phyloP scores from a whole-genome alignment of 1,140 invertebrate genomes.

The Hylaeus anthracinus region DNA sequence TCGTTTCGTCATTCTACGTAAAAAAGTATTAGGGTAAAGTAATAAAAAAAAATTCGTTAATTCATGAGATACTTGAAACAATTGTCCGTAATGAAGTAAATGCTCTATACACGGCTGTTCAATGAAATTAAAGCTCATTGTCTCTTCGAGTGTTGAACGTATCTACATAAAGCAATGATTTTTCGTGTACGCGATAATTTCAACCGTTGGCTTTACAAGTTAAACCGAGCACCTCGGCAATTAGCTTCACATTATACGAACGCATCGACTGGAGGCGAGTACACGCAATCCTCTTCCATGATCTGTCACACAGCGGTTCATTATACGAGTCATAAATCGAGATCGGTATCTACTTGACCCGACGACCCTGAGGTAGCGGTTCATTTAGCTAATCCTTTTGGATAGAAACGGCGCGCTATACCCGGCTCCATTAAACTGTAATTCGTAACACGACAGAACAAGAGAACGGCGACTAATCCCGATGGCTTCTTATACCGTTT shows the following conservation, averaged over 20 bases:
- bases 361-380: conserved; percentile 66
- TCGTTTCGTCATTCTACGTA: too few relatives aligned
- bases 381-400: conserved; percentile 43
- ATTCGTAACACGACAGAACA: conserved; percentile 47
- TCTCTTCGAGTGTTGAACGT: too few relatives aligned
- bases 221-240: background rate
- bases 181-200: too few relatives aligned
- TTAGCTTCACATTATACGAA: conserved; percentile 14
- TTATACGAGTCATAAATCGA: conserved; percentile 67
- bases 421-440: conserved; percentile 52
- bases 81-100: too few relatives aligned
- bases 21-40: too few relatives aligned
- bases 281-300: conserved; percentile 1
- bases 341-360: conserved; percentile 71
- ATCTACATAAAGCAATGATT: too few relatives aligned
- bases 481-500: background rate
- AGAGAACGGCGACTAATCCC: background rate
- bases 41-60: too few relatives aligned
- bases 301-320: conserved; percentile 36
- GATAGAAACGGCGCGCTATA: background rate
- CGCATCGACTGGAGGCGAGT: background rate
- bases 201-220: too few relatives aligned
- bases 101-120: too few relatives aligned
- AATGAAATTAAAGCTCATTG: too few relatives aligned
- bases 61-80: too few relatives aligned